phyloP scores from a whole-genome alignment of 1,140 invertebrate species.

The Asobara japonica region DNA sequence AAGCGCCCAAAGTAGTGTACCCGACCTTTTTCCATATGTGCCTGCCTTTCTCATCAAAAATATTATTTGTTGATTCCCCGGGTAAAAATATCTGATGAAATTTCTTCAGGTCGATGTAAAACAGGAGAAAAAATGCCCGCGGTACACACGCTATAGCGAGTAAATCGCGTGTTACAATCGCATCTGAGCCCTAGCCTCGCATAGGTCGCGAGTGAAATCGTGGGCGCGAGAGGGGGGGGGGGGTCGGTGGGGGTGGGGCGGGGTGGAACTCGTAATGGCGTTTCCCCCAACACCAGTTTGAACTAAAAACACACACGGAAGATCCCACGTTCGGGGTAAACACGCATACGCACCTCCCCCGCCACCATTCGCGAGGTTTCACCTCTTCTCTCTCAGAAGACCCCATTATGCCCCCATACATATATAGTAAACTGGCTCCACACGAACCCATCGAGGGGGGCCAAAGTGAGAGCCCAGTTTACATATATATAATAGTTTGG shows the following conservation, averaged over 20 bases:
- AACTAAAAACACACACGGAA: conserved; percentile 36
- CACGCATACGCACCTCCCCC: conserved; percentile 23
- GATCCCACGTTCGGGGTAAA: conserved; percentile 34
- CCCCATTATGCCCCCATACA: background rate
- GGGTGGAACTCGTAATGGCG: conserved; percentile 31
- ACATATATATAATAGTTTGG: conserved; percentile 10
- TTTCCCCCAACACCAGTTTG: conserved; percentile 28
- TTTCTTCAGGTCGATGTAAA: background rate
- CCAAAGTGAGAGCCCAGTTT: background rate
- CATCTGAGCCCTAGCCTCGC: conserved; percentile 34
- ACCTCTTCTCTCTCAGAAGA: background rate
- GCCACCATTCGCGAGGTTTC: background rate
- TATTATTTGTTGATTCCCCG: background rate
- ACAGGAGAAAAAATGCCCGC: conserved; percentile 3
- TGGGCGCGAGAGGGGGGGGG: conserved; percentile 7
- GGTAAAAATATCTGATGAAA: conserved; percentile 1
- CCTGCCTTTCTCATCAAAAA: background rate
- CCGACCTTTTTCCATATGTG: too few species aligned
- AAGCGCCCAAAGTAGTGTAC: too few species aligned
- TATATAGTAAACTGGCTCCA: background rate
- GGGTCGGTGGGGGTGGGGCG: too few species aligned
- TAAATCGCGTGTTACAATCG: conserved; percentile 50
- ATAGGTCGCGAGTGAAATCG: background rate
- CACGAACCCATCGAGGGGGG: background rate
- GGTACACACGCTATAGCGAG: conserved; percentile 34